These are phyloP conservation scores for Galaxea fascicularis DNA, from an alignment of 92 coral and sea anemone genomes.

Conservation along the genomic window DNA sequence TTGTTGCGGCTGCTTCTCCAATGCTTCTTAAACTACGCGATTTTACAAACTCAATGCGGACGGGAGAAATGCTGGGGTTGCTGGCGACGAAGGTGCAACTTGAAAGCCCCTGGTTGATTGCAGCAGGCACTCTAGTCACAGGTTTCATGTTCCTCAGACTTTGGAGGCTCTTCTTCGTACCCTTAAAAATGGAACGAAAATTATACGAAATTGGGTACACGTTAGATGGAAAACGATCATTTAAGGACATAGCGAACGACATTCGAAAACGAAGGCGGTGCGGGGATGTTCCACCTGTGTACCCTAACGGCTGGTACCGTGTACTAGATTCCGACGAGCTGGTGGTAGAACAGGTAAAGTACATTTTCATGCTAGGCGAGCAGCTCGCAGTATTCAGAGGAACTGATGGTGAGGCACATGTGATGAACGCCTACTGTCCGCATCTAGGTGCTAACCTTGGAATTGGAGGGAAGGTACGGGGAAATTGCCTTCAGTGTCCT, in stretches of 20 bases:
- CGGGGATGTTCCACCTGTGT: slow-evolving; percentile 92
- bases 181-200: slow-evolving; percentile 63
- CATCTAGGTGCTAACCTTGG: slow-evolving; percentile 97
- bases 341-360: slow-evolving; percentile 72
- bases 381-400: slow-evolving; percentile 93
- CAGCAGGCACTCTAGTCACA: slow-evolving; percentile 9
- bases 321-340: slow-evolving; percentile 79
- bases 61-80: slow-evolving; percentile 15
- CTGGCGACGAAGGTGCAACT: slow-evolving; percentile 27
- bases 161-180: slow-evolving; percentile 75
- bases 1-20: slow-evolving; percentile 66
- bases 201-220: slow-evolving; percentile 86
- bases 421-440: slow-evolving; percentile 95
- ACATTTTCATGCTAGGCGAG: slow-evolving; percentile 82
- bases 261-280: slow-evolving; percentile 63
- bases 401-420: slow-evolving; percentile 77
- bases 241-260: slow-evolving; percentile 78
- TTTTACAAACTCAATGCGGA: slow-evolving; percentile 39
- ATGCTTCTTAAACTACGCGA: slow-evolving; percentile 53
- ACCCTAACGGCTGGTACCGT: slow-evolving; percentile 95
- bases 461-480: slow-evolving; percentile 89
- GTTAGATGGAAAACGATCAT: slow-evolving; percentile 62
- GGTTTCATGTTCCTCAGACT: slow-evolving; percentile 59
- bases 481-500: slow-evolving; percentile 87
- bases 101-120: slow-evolving; percentile 20